Conservation (phyloP, 92 coral and sea anemone species). For the Meandrina meandrites region DNA sequence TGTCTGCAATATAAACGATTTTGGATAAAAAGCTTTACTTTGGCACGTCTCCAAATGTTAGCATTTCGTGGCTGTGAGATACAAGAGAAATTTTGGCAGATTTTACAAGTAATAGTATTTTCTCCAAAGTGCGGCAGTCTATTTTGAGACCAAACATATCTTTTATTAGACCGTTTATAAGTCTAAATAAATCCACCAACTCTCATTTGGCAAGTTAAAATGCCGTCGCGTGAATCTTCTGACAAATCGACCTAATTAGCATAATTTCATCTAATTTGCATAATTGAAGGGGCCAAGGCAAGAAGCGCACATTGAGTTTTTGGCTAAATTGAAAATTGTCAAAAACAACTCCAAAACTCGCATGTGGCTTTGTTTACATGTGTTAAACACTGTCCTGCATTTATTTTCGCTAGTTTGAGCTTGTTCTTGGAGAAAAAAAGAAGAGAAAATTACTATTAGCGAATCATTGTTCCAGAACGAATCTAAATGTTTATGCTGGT, state of each 20-base stretch:
- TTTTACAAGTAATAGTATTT: not conserved
- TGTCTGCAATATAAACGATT: not conserved
- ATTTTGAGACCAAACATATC: not conserved
- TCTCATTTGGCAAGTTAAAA: slow-evolving; percentile 22
- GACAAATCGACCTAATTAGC: not conserved
- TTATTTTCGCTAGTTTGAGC: too few relatives aligned
- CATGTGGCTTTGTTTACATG: too few relatives aligned
- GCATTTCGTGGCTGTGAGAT: not conserved
- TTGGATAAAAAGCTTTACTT: not conserved
- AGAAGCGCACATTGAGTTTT: too few relatives aligned
- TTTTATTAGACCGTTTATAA: not conserved
- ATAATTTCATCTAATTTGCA: not conserved
- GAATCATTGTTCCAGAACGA: too few relatives aligned
- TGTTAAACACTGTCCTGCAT: too few relatives aligned
- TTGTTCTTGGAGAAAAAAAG: too few relatives aligned
- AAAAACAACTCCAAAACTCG: too few relatives aligned
- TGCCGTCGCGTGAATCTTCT: not conserved
- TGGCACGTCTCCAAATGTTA: slow-evolving; percentile 1
- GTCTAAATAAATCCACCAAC: not conserved
- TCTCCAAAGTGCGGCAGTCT: slow-evolving; percentile 1
- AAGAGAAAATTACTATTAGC: too few relatives aligned
- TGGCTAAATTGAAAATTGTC: too few relatives aligned
- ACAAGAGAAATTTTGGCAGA: slow-evolving; percentile 1
- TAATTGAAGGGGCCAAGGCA: too few relatives aligned
- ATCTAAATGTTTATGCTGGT: too few relatives aligned